A percentile compares a stretch with the other conserved stretches of the same genome.
These are phyloP conservation scores for Arrhamphus sclerolepis DNA, from an alignment of 2,797 vertebrate genomes.

Conservation along the genomic window DNA sequence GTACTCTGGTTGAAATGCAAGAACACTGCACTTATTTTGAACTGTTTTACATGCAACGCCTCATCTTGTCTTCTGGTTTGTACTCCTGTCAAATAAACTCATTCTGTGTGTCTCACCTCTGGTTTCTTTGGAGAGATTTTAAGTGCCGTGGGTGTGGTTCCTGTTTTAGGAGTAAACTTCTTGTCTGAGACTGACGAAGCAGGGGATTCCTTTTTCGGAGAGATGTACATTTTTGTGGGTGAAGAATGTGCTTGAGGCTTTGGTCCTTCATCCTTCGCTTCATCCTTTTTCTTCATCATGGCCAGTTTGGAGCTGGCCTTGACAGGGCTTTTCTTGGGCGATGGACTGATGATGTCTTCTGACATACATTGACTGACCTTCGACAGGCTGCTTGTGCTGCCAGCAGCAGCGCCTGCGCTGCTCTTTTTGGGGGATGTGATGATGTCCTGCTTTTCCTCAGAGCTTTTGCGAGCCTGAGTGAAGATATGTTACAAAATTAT, in stretches of 20 bases:
- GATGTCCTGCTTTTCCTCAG: conserved; percentile 31
- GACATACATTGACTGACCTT: conserved; percentile 21
- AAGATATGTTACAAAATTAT: conserved; percentile 3
- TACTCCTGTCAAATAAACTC: background rate
- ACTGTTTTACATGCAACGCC: no score
- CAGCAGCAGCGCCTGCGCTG: conserved; percentile 59
- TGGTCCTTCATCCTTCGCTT: conserved; percentile 26
- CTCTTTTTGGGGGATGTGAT: conserved; percentile 59
- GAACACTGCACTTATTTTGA: background rate
- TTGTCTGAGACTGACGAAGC: conserved; percentile 29
- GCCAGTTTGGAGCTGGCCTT: conserved; percentile 87
- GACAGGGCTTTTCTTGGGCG: conserved; percentile 66
- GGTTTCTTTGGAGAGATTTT: conserved; percentile 87
- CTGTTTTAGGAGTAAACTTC: conserved; percentile 65
- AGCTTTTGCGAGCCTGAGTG: conserved; percentile 66
- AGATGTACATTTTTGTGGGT: conserved; percentile 73
- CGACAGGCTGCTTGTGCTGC: conserved; percentile 35
- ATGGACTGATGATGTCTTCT: conserved; percentile 59
- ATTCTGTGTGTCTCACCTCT: conserved; percentile 78
- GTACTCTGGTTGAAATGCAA: conserved; percentile 45
- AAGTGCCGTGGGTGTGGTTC: conserved; percentile 72
- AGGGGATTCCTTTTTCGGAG: conserved; percentile 78
- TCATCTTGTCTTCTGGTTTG: background rate
- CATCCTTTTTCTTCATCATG: conserved; percentile 77
- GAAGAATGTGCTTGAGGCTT: conserved; percentile 73